Base-by-base conservation (phyloP, 1,140 invertebrate species). In the Platyscapa corneri region DNA sequence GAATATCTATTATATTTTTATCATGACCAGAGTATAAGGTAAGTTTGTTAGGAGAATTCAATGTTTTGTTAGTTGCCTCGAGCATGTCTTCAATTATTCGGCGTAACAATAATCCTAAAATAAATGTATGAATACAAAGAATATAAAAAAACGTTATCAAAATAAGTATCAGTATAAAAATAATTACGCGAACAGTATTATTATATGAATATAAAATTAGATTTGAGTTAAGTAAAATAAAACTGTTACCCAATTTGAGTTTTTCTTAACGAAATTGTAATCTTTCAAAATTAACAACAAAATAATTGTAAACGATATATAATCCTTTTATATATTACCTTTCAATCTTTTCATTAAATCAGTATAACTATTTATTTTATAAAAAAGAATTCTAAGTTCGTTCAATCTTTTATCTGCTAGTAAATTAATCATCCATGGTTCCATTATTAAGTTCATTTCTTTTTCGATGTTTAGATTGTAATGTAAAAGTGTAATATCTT, bases 11-110 rank as follows among this genome's bases (percentile, higher is more conserved):
- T 16, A 86, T 77, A 46, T 64, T 86, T 37, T 77, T 82, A 34
- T 86, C 84, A 27, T 86, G 84, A 18, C 84, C 84, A 49, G 79
- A 76, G 79, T 76, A 86, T 7, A 86, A 23, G 5, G 56, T 37
- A 14, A 82, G 7, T 64, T 77, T 86, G 30, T 20, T 10, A 5
- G 20, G 20, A 20, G 30, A 53, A 39, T 84, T 72, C 18, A 30
- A 7, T 18, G 78, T n/a, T 23, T 82, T 74, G 8, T 75, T 81
- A 3, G 46, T 56, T 12, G 16, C 53, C 27, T 30, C 5, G 6
- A 75, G 10, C 84, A 85, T 80, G 6, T 85, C 53, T 23, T 85
- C 70, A 23, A 12, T 81, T 49, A 85, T 85, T 30, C 34, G 46
- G 16, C 78, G 65, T 0, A 85, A 0, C 6, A 85, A 46, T 14